Base-by-base conservation (phyloP, 2,113 vertebrate genomes). In the Ictidomys tridecemlineatus region DNA sequence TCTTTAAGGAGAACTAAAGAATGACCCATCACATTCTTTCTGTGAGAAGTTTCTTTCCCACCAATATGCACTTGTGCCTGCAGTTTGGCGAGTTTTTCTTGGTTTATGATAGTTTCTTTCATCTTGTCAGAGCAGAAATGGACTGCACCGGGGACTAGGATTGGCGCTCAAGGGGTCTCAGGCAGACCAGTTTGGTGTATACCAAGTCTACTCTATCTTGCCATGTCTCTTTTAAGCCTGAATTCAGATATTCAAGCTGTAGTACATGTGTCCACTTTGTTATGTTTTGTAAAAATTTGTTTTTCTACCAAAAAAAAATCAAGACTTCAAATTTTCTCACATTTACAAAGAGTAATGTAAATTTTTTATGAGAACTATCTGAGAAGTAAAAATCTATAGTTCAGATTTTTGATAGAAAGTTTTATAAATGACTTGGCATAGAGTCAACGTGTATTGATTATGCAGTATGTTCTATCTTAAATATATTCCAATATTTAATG, bases 311-410 rank as follows among this genome's bases (percentile, higher is more conserved):
- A 85, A 87, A 95, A 91, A 28, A 58, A 17, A 79, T n/a, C 42
- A 91, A 67, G 26, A 93, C 53, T 84, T 92, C 5, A 63, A 73
- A 58, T 20, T 84, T 51, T 85, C 87, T 97, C 51, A 93, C 17
- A 88, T 61, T 94, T 91, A 58, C 78, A 94, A 97, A 94, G 28
- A 30, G 2, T 17, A 74, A 17, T 80, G 34, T 94, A 82, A 91
- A 76, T 69, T 94, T 95, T 94, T 88, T 48, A 37, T 30, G 2
- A 42, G 28, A 73, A 76, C 3, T 74, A n/a, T 78, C 79, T 51
- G 84, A 85, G 61, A 94, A 73, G 76, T 80, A 69, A 87, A 85
- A 22, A 5, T 86, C 37, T 88, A 2, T 39, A n/a, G 10, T 85
- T 94, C 58, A 87, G 7, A 80, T 89, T 87, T 53, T 53, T 53